Conservation (phyloP, 1,140 invertebrate genomes). For the Eupristina koningsbergeri region DNA sequence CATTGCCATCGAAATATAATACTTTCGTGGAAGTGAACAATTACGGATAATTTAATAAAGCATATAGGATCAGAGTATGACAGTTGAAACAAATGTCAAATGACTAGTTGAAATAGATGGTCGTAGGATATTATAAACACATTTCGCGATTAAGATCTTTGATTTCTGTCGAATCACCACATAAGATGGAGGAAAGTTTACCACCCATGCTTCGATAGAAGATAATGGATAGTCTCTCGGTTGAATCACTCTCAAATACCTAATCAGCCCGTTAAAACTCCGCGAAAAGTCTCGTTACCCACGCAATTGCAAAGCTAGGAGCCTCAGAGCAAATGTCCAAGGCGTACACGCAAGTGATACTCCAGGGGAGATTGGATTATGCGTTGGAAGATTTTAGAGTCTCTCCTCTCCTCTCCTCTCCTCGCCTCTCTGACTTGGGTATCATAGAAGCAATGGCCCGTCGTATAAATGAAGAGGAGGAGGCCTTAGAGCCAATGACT, state of each 20-base stretch:
- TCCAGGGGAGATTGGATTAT: background rate
- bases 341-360: background rate
- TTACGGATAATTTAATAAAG: slow-evolving; percentile 8
- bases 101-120: slow-evolving; percentile 40
- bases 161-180: slow-evolving; percentile 49
- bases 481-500: slow-evolving; percentile 57
- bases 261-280: background rate
- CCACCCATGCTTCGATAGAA: background rate
- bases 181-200: slow-evolving; percentile 41
- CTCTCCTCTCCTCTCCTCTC: too few species aligned
- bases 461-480: background rate
- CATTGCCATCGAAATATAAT: background rate
- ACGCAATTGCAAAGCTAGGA: background rate
- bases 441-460: background rate
- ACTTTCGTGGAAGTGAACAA: background rate
- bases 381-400: background rate
- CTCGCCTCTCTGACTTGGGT: background rate
- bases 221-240: background rate
- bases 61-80: background rate
- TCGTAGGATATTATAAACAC: slow-evolving; percentile 28
- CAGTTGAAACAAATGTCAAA: slow-evolving; percentile 43
- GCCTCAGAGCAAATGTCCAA: background rate
- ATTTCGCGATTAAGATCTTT: slow-evolving; percentile 39
- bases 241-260: background rate
- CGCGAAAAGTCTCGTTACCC: background rate